Base-by-base conservation (phyloP, 2,113 vertebrate species). In the Perccottus glenii region DNA sequence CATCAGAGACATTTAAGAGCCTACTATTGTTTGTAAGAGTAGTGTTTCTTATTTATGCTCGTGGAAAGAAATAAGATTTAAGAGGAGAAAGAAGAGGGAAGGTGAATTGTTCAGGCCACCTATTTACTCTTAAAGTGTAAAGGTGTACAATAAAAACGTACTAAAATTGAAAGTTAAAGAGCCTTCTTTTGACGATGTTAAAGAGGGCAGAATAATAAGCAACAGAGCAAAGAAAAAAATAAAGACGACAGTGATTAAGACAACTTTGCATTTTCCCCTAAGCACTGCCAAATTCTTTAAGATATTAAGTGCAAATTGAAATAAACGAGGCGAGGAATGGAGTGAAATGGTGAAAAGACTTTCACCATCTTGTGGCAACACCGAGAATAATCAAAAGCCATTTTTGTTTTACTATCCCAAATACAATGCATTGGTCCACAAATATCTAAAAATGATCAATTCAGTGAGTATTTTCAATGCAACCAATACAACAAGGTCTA, bases 1-100 rank as follows among this genome's bases (percentile, higher is more conserved):
- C 82, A 88, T 73, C 77, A 53, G 85, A 83, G 73, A 84, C 80
- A 86, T 86, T 87, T 83, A 86, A 83, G 77, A 84, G 84, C 75
- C 85, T 84, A 86, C 83, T 83, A 81, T 78, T 83, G 65, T 64
- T 61, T 73, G 68, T 66, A 60, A 84, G 83, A 87, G 85, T 80
- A 88, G 84, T 78, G 77, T 84, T 87, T 83, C 19, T 79, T 45
- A 71, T 85, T 85, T 61, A 77, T 78, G 82, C 62, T 80, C n/a
- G 38, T 80, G 69, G 70, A 44, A 75, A 75, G 80, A 72, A 55
- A 77, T 82, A 82, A 70, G 84, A 73, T 74, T 69, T 70, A 73
- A 83, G 82, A 44, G 78, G 10, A 36, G 2, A 60, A 45, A 57
- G 45, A 36, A 40, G 16, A 61, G 57, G 51, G 38, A 9, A 40